Percentiles rank a stretch among this genome's conserved stretches.
These are phyloP conservation scores for Benthosema pterotum DNA, from an alignment of 2,797 vertebrate species.

Conservation along the genomic window DNA sequence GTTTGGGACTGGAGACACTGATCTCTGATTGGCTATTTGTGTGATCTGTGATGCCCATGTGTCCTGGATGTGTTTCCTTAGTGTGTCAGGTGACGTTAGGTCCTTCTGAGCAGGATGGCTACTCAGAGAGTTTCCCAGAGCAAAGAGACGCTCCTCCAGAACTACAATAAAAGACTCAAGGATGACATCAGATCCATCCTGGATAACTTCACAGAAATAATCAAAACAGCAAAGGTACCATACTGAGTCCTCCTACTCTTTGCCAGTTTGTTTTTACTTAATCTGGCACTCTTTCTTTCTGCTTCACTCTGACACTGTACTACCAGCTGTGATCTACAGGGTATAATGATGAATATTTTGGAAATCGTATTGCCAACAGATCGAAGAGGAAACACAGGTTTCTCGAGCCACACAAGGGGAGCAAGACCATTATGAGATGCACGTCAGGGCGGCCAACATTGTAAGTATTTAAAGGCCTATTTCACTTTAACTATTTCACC, in stretches of 20 bases:
- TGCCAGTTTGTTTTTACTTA: no score
- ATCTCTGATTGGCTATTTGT: no score
- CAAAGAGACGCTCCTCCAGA: slow-evolving; percentile 95
- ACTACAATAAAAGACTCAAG: slow-evolving; percentile 97
- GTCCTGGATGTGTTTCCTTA: background rate
- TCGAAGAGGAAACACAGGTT: slow-evolving; percentile 98
- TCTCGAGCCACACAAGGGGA: slow-evolving; percentile 94
- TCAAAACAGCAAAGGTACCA: slow-evolving; percentile 92
- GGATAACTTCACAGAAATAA: slow-evolving; percentile 97
- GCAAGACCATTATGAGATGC: slow-evolving; percentile 98
- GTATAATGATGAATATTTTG: background rate
- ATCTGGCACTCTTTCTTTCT: background rate
- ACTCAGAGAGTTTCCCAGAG: slow-evolving; percentile 91
- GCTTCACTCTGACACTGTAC: background rate
- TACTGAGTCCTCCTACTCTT: background rate
- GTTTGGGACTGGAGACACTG: no score
- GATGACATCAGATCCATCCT: slow-evolving; percentile 94
- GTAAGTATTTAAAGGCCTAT: no score
- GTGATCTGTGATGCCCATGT: background rate
- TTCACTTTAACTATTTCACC: no score
- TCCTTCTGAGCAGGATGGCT: slow-evolving; percentile 78
- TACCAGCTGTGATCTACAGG: background rate
- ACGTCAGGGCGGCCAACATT: slow-evolving; percentile 96
- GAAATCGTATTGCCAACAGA: slow-evolving; percentile 69
- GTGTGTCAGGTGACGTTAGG: slow-evolving; percentile 10